A percentile compares a stretch with the other conserved stretches of the same genome.
phyloP scores from a whole-genome alignment of 2,113 vertebrate species.

The Aphelocoma coerulescens region DNA sequence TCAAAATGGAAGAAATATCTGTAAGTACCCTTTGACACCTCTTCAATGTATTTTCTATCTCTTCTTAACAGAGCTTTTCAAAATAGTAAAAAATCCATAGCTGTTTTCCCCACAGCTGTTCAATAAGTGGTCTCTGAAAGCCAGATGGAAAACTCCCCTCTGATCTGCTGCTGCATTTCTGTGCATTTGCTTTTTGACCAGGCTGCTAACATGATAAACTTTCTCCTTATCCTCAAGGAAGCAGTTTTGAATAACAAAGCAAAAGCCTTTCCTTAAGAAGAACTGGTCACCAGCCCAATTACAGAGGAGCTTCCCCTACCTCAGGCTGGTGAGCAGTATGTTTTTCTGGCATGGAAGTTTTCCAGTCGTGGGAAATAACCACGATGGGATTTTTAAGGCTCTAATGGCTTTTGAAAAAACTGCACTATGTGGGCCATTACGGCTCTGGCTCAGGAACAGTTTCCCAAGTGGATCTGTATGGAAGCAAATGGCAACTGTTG shows the following conservation, averaged over 20 bases:
- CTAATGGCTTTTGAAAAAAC: constrained; percentile 19
- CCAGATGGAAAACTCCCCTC: not conserved
- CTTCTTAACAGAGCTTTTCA: not conserved
- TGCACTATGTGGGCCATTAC: not conserved
- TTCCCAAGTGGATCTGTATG: not conserved
- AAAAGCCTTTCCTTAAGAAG: not conserved
- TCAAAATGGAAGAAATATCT: not conserved
- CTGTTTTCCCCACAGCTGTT: not conserved
- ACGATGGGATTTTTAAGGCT: not conserved
- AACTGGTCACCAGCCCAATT: not conserved
- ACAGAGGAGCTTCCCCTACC: constrained; percentile 2
- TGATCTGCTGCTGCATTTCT: not conserved
- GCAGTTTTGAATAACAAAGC: not conserved
- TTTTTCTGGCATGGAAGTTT: not conserved
- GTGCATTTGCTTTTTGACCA: not conserved
- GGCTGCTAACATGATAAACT: not conserved
- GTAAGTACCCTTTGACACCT: not conserved
- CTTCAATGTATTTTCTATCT: not conserved
- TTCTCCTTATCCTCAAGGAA: not conserved
- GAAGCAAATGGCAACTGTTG: not conserved
- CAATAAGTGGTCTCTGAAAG: not conserved
- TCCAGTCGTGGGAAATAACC: not conserved
- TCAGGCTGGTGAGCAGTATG: not conserved
- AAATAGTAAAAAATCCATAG: not conserved
- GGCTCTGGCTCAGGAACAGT: not conserved